Conservation (phyloP, 1,140 invertebrate genomes). For the Sesamia nonagrioides region DNA sequence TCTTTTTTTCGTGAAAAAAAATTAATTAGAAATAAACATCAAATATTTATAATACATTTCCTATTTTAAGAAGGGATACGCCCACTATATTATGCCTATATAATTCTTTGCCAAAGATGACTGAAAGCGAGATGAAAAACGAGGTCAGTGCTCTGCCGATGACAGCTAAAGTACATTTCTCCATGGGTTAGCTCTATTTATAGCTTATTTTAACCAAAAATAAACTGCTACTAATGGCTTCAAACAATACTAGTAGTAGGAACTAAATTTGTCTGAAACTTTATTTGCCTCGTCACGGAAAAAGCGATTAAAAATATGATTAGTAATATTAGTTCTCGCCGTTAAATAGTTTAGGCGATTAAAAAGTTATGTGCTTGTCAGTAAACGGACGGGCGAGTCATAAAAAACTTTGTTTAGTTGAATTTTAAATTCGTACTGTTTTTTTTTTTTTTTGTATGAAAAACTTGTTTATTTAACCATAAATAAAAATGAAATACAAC, state of each 20-base stretch:
- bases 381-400: background rate
- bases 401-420: constrained; percentile 27
- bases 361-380: constrained; percentile 27
- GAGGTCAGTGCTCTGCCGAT: background rate
- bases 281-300: constrained; percentile 13
- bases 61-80: background rate
- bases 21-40: no score
- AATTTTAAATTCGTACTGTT: constrained; percentile 17
- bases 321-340: constrained; percentile 19
- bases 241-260: no score
- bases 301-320: constrained; percentile 21
- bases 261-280: constrained; percentile 20
- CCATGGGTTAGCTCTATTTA: background rate
- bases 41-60: no score
- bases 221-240: background rate
- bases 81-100: background rate
- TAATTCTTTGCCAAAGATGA: background rate
- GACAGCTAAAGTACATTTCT: background rate
- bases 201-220: constrained; percentile 12
- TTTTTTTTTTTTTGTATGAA: background rate
- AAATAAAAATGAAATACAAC: constrained; percentile 23
- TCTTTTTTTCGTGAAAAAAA: no score
- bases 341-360: constrained; percentile 38
- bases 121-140: background rate
- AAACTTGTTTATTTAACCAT: background rate